These are phyloP conservation scores for Oryzias woworae DNA, from an alignment of 2,113 vertebrate species.

Conservation along the genomic window DNA sequence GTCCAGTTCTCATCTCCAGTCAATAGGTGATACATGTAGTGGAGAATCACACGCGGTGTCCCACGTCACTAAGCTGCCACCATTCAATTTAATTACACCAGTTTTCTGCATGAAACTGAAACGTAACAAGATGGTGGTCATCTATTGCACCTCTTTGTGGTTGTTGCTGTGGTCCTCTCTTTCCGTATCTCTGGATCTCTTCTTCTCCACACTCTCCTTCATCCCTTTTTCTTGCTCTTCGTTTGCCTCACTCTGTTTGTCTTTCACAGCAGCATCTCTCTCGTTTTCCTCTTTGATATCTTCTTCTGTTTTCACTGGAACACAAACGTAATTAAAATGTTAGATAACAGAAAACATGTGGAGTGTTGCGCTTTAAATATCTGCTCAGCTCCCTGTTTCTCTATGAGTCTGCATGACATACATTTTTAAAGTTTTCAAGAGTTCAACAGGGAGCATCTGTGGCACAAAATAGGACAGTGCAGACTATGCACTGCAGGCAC, in stretches of 20 bases:
- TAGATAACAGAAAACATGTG: background rate
- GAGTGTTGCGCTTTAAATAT: background rate
- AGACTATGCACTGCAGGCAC: background rate
- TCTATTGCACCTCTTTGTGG: constrained; percentile 68
- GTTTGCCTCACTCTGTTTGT: constrained; percentile 33
- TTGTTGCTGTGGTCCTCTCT: constrained; percentile 41
- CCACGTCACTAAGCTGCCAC: too few species aligned
- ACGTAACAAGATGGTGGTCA: too few species aligned
- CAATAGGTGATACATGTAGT: too few species aligned
- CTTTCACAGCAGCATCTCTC: constrained; percentile 36
- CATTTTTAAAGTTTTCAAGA: background rate
- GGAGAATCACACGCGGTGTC: too few species aligned
- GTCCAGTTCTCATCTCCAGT: too few species aligned
- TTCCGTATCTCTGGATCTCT: constrained; percentile 33
- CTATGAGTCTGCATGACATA: background rate
- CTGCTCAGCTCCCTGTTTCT: background rate
- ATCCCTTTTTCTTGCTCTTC: constrained; percentile 36
- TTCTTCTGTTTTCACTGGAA: constrained; percentile 56
- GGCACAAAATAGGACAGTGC: background rate
- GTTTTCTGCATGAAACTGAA: too few species aligned
- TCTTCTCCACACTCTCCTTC: constrained; percentile 48
- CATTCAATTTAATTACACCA: too few species aligned
- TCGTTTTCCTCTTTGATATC: constrained; percentile 55
- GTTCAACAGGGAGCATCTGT: background rate
- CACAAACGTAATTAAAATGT: background rate